Base-by-base conservation (phyloP, 2,113 vertebrate genomes). In the Poeciliopsis turrubarensis region DNA sequence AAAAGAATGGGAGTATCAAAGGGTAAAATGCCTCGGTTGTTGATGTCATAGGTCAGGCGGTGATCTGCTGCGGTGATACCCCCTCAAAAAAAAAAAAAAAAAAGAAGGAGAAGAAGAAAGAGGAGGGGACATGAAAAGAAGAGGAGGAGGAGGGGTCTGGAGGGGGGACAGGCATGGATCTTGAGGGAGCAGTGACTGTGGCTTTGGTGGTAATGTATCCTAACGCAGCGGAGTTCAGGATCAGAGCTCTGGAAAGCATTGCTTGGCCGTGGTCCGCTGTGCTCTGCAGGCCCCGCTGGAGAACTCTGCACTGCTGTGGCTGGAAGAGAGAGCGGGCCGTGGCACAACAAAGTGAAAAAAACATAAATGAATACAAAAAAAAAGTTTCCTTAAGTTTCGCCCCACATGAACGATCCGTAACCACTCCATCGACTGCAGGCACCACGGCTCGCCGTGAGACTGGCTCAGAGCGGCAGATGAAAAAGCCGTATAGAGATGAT, bases 221-320 rank as follows among this genome's bases (percentile, higher is more conserved):
- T 37, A 67, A 70, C 77, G 68, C 77, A 34, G 83, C 75, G 62
- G 47, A 81, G 87, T 72, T 85, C 67, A 87, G 84, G 70, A 85
- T 85, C 47, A 66, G 70, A 70, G 81, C 68, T 82, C 44, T 87
- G 77, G 72, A 83, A 78, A 70, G 68, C 76, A n/a, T 1, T 2
- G 68, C 75, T 80, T 65, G 66, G 69, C 77, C 32, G 70, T 5
- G 91, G 92, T 92, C 92, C 90, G 29, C 79, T 82, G 89, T 89
- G 91, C 82, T 92, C 90, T 83, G 15, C 84, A 25, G 91, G 92
- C 76, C 79, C 80, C 78, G 86, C 89, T 89, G 91, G 92, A 93
- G 89, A 85, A 69, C 30, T 64, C 81, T 64, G 11, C 77, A 64
- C 60, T 70, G 22, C 27, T 37, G 68, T 54, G 80, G 76, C 64